These are phyloP conservation scores for Brevipalpus yothersi DNA, from an alignment of 1,140 invertebrate species.

Conservation along the genomic window DNA sequence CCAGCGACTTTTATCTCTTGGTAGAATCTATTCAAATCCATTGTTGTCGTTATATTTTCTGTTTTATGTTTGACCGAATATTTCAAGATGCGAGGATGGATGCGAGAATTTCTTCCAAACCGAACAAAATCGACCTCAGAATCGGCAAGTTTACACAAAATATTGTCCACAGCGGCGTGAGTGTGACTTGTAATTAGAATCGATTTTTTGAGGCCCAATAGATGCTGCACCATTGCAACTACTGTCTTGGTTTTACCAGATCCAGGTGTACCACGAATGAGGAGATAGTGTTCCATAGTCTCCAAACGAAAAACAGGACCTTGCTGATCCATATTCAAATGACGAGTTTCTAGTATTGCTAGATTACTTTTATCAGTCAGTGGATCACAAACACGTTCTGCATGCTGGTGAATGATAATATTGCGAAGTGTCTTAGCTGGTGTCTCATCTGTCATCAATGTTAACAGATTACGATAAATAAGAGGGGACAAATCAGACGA, in stretches of 20 bases:
- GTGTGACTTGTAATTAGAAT: conserved; percentile 76
- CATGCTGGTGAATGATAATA: conserved; percentile 22
- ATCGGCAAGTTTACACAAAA: conserved; percentile 43
- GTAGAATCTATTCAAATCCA: conserved; percentile 36
- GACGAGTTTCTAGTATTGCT: conserved; percentile 24
- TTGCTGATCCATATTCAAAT: conserved; percentile 49
- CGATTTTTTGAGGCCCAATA: conserved; percentile 39
- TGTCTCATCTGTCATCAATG: conserved; percentile 20
- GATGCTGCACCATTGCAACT: conserved; percentile 46
- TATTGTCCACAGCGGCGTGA: conserved; percentile 77
- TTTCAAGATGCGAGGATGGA: conserved; percentile 30
- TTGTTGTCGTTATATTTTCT: conserved; percentile 23
- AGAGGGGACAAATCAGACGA: not conserved
- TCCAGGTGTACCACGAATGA: conserved; percentile 80
- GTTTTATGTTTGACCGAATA: conserved; percentile 22
- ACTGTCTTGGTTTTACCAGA: conserved; percentile 83
- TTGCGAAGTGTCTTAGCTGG: conserved; percentile 19
- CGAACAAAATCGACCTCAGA: conserved; percentile 33
- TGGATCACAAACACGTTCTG: too few species aligned
- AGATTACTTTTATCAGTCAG: conserved; percentile 12
- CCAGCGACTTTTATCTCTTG: conserved; percentile 48
- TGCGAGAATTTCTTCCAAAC: conserved; percentile 27
- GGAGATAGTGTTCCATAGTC: conserved; percentile 43
- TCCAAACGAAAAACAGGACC: conserved; percentile 46
- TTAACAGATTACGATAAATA: conserved; percentile 22